A percentile compares a stretch with the other conserved stretches of the same genome.
Conservation (phyloP, 2,113 vertebrate species). For the Bubo blakistoni region DNA sequence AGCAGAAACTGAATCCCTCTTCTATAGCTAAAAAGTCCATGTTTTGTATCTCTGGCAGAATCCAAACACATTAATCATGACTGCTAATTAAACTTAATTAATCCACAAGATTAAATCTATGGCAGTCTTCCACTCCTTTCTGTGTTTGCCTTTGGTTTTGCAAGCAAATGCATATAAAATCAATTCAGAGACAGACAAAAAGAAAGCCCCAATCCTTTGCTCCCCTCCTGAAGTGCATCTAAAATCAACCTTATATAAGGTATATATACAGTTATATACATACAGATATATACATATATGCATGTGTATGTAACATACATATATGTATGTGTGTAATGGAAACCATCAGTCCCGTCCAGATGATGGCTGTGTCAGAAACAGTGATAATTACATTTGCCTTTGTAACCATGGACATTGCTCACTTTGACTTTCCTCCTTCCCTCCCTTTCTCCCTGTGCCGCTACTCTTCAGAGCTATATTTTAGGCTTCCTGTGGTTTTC, state of each 20-base stretch:
- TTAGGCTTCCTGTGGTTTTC: neutral
- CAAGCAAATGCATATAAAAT: neutral
- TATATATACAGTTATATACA: neutral
- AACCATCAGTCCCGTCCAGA: neutral
- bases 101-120: neutral
- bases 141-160: slow-evolving; percentile 18
- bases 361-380: neutral
- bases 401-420: neutral
- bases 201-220: neutral
- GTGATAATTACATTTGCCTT: neutral
- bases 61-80: neutral
- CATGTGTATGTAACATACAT: neutral
- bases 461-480: neutral
- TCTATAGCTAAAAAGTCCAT: neutral
- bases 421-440: neutral
- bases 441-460: neutral
- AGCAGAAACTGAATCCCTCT: neutral
- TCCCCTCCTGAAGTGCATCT: neutral
- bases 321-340: neutral
- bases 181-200: neutral
- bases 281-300: neutral
- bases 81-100: neutral
- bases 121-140: neutral
- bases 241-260: neutral
- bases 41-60: neutral